Percentiles rank a stretch among this genome's conserved stretches.
Conservation (phyloP, 2,113 vertebrate genomes). For the Falcunculus frontatus region DNA sequence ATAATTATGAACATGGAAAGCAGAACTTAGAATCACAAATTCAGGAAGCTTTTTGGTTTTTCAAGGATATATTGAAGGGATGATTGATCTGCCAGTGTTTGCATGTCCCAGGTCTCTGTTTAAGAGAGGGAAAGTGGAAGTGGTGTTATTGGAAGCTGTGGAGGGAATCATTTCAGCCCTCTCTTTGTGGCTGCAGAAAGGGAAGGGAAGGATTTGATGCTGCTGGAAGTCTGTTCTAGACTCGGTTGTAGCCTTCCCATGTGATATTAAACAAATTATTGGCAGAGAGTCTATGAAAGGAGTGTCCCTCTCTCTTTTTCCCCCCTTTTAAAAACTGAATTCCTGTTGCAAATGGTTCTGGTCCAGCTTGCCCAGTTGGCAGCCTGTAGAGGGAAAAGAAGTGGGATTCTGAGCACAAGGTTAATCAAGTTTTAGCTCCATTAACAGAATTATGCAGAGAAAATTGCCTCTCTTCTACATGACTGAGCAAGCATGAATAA, state of each 20-base stretch:
- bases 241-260: neutral
- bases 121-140: neutral
- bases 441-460: neutral
- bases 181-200: neutral
- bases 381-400: neutral
- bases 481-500: conserved; percentile 16
- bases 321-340: neutral
- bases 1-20: neutral
- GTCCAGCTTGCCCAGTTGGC: neutral
- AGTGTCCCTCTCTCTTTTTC: neutral
- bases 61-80: neutral
- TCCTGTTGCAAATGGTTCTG: neutral
- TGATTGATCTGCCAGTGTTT: neutral
- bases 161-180: neutral
- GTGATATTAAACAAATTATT: neutral
- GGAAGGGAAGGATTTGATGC: neutral
- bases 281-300: neutral
- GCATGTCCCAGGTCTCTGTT: neutral
- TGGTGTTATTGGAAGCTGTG: neutral
- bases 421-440: neutral
- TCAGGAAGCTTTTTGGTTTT: neutral
- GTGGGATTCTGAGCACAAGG: neutral
- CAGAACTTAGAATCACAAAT: neutral
- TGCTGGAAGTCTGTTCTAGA: neutral
- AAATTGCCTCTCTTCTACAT: neutral